Evolutionary conservation across 2,113 vertebrate genomes (phyloP), one percentile per base, ranked within the genome.

Genomic region (Orthochromis indermauri): DNA sequence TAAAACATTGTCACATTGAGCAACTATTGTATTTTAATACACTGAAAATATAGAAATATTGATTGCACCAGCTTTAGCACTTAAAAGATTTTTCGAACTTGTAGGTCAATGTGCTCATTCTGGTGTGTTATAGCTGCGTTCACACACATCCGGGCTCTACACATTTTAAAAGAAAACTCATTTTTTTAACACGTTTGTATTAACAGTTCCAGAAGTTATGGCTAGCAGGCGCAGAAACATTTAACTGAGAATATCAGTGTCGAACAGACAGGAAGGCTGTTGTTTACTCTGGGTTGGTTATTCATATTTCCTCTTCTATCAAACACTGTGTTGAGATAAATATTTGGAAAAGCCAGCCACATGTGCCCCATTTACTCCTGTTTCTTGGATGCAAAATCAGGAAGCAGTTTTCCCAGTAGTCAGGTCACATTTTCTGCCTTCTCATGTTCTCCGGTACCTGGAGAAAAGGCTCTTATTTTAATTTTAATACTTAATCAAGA

Each of bases 231-330:
- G 13, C 68, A 51, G 84, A 80, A 79, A 82, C 49, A 31, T 90
- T 83, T 73, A n/a, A 81, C 59, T 17, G 17, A 73, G 35, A 61
- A 87, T 88, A 82, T 90, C 47, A 49, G 55, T 84, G 59, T 84
- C 17, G 5, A 61, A 28, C 80, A 63, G 71, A 91, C 86, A 87
- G 92, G 89, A 90, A 90, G 82, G 49, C 80, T 37, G 28, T 54
- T 92, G 89, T 93, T 94, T 94, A 84, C 78, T 81, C 59, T 93
- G 90, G 87, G 93, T 21, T 24, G 66, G 78, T 90, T 73, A 33
- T 45, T 87, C 66, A 63, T 71, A 90, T 89, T 91, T 90, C 88
- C 80, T 92, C 73, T 80, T 90, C 19, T 24, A 80, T 89, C 68
- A 57, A 82, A 89, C 55, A 49, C 61, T 45, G 68, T 49, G 33